A percentile compares a stretch with the other conserved stretches of the same genome.
These are phyloP conservation scores for Chymomyza costata DNA, from an alignment of 1,140 invertebrate species.

Conservation along the genomic window DNA sequence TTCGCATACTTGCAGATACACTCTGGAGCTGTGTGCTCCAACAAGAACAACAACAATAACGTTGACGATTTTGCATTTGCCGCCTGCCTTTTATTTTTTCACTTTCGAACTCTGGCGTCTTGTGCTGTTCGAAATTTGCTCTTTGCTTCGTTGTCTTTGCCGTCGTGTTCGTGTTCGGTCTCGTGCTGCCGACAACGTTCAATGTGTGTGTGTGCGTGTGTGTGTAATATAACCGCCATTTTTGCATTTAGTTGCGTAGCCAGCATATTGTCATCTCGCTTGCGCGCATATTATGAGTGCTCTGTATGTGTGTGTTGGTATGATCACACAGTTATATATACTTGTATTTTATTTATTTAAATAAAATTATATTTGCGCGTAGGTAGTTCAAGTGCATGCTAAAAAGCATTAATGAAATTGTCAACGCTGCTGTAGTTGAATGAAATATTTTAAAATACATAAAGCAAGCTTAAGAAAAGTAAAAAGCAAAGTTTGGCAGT, in stretches of 20 bases:
- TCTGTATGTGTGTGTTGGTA: constrained; percentile 8
- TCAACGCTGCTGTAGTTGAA: constrained; percentile 1
- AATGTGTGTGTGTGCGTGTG: not conserved
- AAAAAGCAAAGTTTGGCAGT: too few species aligned
- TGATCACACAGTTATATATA: constrained; percentile 6
- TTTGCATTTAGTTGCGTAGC: constrained; percentile 66
- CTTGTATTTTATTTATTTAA: constrained; percentile 67
- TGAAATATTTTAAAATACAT: too few species aligned
- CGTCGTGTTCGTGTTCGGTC: too few species aligned
- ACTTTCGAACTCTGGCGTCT: constrained; percentile 36
- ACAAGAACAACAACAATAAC: constrained; percentile 27
- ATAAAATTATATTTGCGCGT: constrained; percentile 47
- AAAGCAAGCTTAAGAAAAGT: too few species aligned
- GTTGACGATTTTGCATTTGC: constrained; percentile 21
- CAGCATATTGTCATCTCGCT: constrained; percentile 48
- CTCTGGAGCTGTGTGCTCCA: too few species aligned
- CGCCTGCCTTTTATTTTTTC: constrained; percentile 36
- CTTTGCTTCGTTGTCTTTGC: constrained; percentile 14
- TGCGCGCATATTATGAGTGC: constrained; percentile 24
- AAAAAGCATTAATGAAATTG: constrained; percentile 21
- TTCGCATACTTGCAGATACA: constrained; percentile 63
- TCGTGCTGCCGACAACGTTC: not conserved
- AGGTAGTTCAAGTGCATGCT: constrained; percentile 57
- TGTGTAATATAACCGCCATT: constrained; percentile 52
- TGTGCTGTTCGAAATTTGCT: constrained; percentile 8